Conservation (phyloP, 2,888 invertebrate genomes). For the Hypsopygia costalis region DNA sequence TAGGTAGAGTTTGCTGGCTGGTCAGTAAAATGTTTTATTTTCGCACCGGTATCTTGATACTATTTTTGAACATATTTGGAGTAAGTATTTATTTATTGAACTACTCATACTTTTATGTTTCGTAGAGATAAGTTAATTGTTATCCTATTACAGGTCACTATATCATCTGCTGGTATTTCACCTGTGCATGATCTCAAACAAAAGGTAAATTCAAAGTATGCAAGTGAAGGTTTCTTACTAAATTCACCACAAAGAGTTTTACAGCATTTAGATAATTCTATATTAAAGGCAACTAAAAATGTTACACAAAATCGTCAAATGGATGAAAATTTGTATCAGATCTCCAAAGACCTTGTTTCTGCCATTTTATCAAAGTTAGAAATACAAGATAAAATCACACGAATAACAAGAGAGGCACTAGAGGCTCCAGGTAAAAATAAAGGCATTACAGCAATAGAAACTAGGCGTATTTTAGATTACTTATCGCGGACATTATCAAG, state of each 20-base stretch:
- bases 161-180: slow-evolving; percentile 53
- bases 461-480: slow-evolving; percentile 67
- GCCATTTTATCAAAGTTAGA: slow-evolving; percentile 66
- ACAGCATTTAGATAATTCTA: slow-evolving; percentile 57
- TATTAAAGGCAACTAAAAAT: slow-evolving; percentile 59
- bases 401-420: slow-evolving; percentile 66
- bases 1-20: neutral
- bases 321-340: slow-evolving; percentile 64
- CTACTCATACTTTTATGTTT: neutral
- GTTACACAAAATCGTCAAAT: slow-evolving; percentile 65
- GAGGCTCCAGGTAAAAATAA: slow-evolving; percentile 68
- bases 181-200: slow-evolving; percentile 62
- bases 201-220: slow-evolving; percentile 38
- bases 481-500: slow-evolving; percentile 68
- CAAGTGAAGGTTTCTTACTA: slow-evolving; percentile 37
- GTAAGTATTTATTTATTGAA: neutral
- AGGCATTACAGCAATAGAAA: slow-evolving; percentile 71
- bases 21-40: neutral
- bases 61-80: neutral
- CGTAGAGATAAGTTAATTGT: neutral
- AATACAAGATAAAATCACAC: slow-evolving; percentile 71
- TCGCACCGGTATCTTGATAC: neutral
- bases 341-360: slow-evolving; percentile 68
- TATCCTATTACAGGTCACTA: slow-evolving; percentile 35
- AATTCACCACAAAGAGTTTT: slow-evolving; percentile 58